Conservation (phyloP, 2,113 vertebrate genomes). For the Perca fluviatilis region DNA sequence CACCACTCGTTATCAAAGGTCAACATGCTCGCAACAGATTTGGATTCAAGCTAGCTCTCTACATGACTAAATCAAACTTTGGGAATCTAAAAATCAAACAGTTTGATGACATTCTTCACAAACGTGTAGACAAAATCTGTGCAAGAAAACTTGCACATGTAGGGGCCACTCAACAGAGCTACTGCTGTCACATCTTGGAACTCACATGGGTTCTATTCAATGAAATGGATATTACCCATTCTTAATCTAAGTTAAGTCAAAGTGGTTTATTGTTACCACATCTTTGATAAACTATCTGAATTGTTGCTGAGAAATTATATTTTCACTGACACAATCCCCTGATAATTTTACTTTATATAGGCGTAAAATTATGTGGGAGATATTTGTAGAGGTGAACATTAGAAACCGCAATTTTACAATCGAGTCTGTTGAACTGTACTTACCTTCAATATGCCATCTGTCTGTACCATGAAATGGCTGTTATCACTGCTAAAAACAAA, state of each 20-base stretch:
- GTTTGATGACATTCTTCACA: not conserved
- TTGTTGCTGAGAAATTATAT: not conserved
- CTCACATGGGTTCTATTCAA: not conserved
- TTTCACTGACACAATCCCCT: not conserved
- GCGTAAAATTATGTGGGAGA: not conserved
- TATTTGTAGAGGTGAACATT: not conserved
- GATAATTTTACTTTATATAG: not conserved
- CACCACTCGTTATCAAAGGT: not conserved
- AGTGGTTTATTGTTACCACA: not conserved
- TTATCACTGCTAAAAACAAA: slow-evolving; percentile 53
- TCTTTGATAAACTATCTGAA: not conserved
- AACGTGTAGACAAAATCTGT: not conserved
- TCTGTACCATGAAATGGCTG: slow-evolving; percentile 63
- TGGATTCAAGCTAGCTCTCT: not conserved
- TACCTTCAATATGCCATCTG: slow-evolving; percentile 70
- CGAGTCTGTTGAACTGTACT: slow-evolving; percentile 26
- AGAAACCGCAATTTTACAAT: not conserved
- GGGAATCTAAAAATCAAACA: no score
- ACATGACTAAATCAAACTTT: no score
- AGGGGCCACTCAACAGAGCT: not conserved
- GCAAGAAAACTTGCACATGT: not conserved
- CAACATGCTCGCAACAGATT: not conserved
- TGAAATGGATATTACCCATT: no score
- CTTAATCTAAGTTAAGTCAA: not conserved
- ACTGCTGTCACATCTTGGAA: not conserved